Base-by-base conservation (phyloP, 2,888 invertebrate genomes). In the Tanytarsus gracilentus region DNA sequence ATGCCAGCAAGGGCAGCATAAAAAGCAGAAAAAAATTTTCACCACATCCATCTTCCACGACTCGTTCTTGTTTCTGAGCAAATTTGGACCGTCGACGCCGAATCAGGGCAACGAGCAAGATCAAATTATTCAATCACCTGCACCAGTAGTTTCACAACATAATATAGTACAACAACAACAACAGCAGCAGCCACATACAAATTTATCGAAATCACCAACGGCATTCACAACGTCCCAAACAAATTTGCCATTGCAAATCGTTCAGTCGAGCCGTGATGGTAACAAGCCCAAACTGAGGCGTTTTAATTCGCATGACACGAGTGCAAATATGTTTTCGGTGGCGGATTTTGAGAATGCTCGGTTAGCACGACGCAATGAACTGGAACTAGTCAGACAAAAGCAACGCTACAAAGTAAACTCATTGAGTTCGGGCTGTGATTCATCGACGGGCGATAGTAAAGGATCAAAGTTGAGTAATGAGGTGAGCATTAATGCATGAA, bases 251-350 rank as follows among this genome's bases (percentile, higher is more conserved):
- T 64, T 67, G 59, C 66, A 67, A 67, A 66, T 68, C 63, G 63
- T 66, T 39, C 63, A 66, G 63, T 64, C 66, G 50, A 62, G 65
- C 53, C 69, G 67, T 50, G 73, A 72, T 64, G 73, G 70, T 59
- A 68, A 72, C 55, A 74, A 73, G 62, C 70, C 73, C 9, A 74
- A 74, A 64, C 62, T 73, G 65, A 67, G 74, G 61, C 69, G 74
- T 30, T 74, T 72, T 62, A 74, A 73, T 67, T 74, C 74, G 62
- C 74, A 74, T 64, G 74, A 74, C 60, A 72, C 71, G 11, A 73
- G 73, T 66, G 71, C 73, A 27, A 74, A 74, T 65, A 74, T 74
- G 73, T 74, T 74, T 68, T 74, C 74, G 39, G 74, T 74, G 50
- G 72, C 73, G 1, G 74, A 74, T 63, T 74, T 74, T 64, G 74